Conservation (phyloP, 2,888 invertebrate genomes). For the Magallana nippona region DNA sequence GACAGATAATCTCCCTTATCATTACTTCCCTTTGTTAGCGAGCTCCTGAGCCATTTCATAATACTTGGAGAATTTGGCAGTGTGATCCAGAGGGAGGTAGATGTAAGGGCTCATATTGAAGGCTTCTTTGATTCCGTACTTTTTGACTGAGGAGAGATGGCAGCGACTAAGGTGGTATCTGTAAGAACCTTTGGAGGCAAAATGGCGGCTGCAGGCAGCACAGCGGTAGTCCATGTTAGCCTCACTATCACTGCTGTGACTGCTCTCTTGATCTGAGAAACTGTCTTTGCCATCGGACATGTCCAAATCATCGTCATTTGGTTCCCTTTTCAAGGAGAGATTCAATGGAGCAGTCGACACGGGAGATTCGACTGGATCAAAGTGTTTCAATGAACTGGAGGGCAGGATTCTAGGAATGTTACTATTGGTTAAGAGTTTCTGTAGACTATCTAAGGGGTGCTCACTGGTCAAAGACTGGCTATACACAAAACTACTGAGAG, state of each 20-base stretch:
- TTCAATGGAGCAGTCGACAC: constrained; percentile 66
- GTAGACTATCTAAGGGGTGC: constrained; percentile 95
- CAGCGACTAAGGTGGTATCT: constrained; percentile 90
- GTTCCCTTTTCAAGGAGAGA: constrained; percentile 65
- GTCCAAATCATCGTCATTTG: constrained; percentile 56
- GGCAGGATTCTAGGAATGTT: constrained; percentile 82
- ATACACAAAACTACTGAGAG: constrained; percentile 77
- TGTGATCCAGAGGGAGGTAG: constrained; percentile 78
- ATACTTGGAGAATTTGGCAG: constrained; percentile 96
- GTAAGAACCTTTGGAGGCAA: constrained; percentile 97
- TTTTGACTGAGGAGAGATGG: constrained; percentile 74
- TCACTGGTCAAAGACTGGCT: constrained; percentile 80
- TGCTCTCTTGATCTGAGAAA: constrained; percentile 61
- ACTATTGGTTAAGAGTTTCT: constrained; percentile 97
- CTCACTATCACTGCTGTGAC: constrained; percentile 64
- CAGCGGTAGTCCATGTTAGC: constrained; percentile 73
- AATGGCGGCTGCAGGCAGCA: constrained; percentile 83
- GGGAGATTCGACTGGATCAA: constrained; percentile 53
- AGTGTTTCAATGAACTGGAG: constrained; percentile 55
- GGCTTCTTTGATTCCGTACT: constrained; percentile 76
- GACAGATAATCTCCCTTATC: not conserved
- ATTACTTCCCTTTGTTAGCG: constrained; percentile 87
- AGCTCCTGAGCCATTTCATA: constrained; percentile 98
- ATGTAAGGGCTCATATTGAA: constrained; percentile 78
- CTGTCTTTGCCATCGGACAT: constrained; percentile 58